These are phyloP conservation scores for Nipponacmea schrenckii DNA, from an alignment of 2,888 invertebrate genomes.

Conservation along the genomic window DNA sequence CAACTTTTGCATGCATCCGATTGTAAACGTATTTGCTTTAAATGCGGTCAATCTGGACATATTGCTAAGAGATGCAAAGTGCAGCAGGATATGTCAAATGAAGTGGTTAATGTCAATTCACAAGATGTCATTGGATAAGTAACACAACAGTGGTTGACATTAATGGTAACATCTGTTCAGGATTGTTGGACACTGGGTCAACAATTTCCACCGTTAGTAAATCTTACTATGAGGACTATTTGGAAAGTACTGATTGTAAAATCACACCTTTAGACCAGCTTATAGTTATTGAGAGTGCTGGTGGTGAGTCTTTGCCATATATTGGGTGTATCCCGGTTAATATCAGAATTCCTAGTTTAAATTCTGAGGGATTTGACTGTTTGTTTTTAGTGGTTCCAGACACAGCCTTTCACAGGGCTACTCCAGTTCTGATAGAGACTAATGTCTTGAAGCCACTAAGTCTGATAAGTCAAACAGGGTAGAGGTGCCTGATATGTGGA, in stretches of 20 bases:
- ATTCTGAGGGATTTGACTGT: not conserved
- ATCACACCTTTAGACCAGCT: not conserved
- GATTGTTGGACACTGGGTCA: slow-evolving; percentile 7
- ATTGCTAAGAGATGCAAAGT: too few relatives aligned
- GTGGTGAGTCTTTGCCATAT: not conserved
- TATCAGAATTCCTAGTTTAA: not conserved
- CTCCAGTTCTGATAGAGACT: not conserved
- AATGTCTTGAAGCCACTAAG: not conserved
- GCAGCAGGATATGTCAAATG: too few relatives aligned
- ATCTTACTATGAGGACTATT: not conserved
- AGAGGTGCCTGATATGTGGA: not conserved
- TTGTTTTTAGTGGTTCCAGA: not conserved
- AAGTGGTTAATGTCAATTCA: not conserved
- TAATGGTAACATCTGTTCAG: not conserved
- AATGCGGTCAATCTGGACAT: too few relatives aligned
- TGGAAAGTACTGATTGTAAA: not conserved
- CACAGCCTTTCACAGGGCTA: not conserved
- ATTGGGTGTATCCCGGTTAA: not conserved
- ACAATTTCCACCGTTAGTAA: not conserved
- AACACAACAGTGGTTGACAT: not conserved
- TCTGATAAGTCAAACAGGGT: not conserved
- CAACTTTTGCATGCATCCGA: too few relatives aligned
- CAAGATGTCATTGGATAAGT: not conserved
- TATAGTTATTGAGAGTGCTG: not conserved
- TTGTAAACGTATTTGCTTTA: too few relatives aligned